Conservation (phyloP, 2,888 invertebrate genomes). For the Drosophila cognata region DNA sequence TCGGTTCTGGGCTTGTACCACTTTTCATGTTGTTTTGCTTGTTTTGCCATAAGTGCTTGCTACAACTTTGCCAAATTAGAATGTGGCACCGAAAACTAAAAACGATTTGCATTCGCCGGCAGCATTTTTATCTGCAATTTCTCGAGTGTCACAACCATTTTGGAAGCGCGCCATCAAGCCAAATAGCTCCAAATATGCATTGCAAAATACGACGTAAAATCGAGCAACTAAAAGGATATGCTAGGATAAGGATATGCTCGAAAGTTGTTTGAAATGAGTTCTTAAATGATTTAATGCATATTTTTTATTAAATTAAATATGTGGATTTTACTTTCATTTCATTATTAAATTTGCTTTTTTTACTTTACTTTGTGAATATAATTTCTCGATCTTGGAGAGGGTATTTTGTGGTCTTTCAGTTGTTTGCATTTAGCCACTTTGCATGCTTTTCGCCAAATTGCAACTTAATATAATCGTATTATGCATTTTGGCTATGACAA, state of each 20-base stretch:
- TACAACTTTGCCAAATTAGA: slow-evolving; percentile 52
- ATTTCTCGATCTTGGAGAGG: neutral
- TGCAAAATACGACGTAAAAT: neutral
- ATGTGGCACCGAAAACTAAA: slow-evolving; percentile 33
- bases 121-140: slow-evolving; percentile 58
- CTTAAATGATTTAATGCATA: neutral
- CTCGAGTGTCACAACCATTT: slow-evolving; percentile 54
- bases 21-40: slow-evolving; percentile 4
- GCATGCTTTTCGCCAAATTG: slow-evolving; percentile 50
- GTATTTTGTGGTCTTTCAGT: slow-evolving; percentile 8
- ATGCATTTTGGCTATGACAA: slow-evolving; percentile 56
- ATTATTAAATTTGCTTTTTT: neutral
- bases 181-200: slow-evolving; percentile 17
- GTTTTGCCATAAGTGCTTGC: slow-evolving; percentile 39
- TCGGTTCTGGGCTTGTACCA: slow-evolving; percentile 44
- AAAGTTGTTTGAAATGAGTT: neutral
- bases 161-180: slow-evolving; percentile 48
- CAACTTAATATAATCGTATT: slow-evolving; percentile 59
- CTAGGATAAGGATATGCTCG: too few species aligned
- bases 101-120: slow-evolving; percentile 68
- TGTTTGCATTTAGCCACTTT: slow-evolving; percentile 7
- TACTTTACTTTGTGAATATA: neutral
- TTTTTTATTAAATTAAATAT: neutral
- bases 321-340: neutral
- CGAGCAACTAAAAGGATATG: neutral